Evolutionary conservation across 2,888 invertebrate genomes (phyloP).

Genomic region (Griposia aprilina): DNA sequence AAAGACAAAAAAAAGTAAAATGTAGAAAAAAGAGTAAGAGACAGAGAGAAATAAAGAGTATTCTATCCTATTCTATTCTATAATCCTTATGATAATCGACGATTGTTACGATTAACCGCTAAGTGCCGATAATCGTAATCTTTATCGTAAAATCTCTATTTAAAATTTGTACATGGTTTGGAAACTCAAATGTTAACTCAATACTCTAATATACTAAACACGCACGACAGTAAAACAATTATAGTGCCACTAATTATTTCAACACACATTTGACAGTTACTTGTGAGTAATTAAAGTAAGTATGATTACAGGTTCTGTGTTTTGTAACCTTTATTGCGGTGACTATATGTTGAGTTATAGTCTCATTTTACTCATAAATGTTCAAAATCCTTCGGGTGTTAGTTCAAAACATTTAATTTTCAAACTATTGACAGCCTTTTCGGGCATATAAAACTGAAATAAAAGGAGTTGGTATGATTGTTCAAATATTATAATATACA

Average conservation of each 20-base stretch:
- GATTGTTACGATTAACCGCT: neutral
- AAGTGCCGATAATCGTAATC: slow-evolving; percentile 1
- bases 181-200: neutral
- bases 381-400: neutral
- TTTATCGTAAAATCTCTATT: neutral
- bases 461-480: neutral
- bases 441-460: neutral
- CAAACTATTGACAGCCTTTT: neutral
- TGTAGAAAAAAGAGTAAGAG: no score
- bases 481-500: slow-evolving; percentile 1
- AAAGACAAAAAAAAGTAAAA: no score
- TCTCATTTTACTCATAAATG: neutral
- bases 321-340: neutral
- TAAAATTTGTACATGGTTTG: neutral
- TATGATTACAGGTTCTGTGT: neutral
- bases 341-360: neutral
- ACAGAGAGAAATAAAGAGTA: no score
- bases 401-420: neutral
- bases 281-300: neutral
- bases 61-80: no score
- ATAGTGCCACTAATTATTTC: neutral
- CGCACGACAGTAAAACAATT: slow-evolving; percentile 5
- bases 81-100: neutral
- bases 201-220: slow-evolving; percentile 7
- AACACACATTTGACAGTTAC: slow-evolving; percentile 20